Conservation (phyloP, 2,113 vertebrate species). For the Pitta sordida region DNA sequence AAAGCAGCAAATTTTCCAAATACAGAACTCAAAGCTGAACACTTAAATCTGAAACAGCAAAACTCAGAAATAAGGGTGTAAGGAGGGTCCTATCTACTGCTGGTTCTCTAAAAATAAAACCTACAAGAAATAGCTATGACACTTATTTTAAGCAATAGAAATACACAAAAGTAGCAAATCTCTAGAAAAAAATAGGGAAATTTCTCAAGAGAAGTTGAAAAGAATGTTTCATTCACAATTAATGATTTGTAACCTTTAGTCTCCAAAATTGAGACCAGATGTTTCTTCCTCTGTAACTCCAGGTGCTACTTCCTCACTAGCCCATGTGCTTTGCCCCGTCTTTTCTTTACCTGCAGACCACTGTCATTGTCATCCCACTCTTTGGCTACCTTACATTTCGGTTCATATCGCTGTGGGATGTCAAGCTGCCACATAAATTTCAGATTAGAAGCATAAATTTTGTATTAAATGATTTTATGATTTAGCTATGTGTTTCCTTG, state of each 20-base stretch:
- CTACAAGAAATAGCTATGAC: background rate
- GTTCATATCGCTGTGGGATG: background rate
- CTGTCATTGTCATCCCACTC: background rate
- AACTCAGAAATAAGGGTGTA: background rate
- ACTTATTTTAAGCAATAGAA: background rate
- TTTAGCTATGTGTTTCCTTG: background rate
- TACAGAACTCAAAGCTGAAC: slow-evolving; percentile 1
- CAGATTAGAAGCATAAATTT: background rate
- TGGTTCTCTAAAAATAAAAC: background rate
- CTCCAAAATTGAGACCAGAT: background rate
- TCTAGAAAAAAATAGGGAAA: background rate
- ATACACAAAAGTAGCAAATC: background rate
- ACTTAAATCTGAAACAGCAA: background rate
- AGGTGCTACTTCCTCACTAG: background rate
- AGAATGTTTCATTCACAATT: background rate
- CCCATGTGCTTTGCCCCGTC: background rate
- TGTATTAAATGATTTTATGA: background rate
- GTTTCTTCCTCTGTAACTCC: background rate
- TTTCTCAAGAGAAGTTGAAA: background rate
- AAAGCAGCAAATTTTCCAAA: slow-evolving; percentile 19
- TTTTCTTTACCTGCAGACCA: background rate
- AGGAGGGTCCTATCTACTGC: background rate
- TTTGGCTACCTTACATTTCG: background rate
- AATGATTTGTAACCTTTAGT: background rate
- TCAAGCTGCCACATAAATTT: background rate